phyloP scores from a whole-genome alignment of 2,888 invertebrate genomes.

The Yponomeuta malinellus region DNA sequence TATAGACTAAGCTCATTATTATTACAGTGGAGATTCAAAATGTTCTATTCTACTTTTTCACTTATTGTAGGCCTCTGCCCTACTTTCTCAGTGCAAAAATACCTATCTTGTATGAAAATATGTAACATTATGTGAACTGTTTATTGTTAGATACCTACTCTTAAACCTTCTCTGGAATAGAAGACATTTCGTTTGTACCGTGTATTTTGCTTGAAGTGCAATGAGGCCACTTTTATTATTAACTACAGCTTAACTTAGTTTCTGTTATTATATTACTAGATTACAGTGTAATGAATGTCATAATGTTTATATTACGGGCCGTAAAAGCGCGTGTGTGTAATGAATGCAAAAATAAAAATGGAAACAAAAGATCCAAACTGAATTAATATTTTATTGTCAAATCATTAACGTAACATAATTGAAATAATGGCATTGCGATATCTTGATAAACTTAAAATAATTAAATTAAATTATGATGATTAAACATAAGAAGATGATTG shows the following conservation, averaged over 20 bases:
- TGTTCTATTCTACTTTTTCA: not conserved
- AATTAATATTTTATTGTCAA: slow-evolving; percentile 26
- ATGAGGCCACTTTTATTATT: slow-evolving; percentile 40
- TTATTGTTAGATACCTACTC: not conserved
- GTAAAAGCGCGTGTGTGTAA: slow-evolving; percentile 3
- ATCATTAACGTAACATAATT: slow-evolving; percentile 19
- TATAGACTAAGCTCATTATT: not conserved
- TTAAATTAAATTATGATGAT: slow-evolving; percentile 24
- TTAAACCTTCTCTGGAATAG: not conserved
- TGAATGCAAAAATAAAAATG: not conserved
- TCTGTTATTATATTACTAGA: not conserved
- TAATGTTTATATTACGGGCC: not conserved
- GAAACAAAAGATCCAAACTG: slow-evolving; percentile 1
- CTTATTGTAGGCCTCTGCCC: not conserved
- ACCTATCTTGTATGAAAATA: slow-evolving; percentile 57
- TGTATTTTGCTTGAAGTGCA: slow-evolving; percentile 33
- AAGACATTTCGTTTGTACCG: slow-evolving; percentile 55
- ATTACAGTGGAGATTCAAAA: not conserved
- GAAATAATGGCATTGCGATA: slow-evolving; percentile 17
- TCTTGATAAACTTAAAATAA: slow-evolving; percentile 24
- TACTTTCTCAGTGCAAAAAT: slow-evolving; percentile 58
- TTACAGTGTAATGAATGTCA: not conserved
- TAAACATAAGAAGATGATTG: slow-evolving; percentile 24
- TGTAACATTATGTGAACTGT: slow-evolving; percentile 21
- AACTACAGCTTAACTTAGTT: not conserved